phyloP scores from a whole-genome alignment of 2,888 invertebrate species.

The Pelosia muscerda region DNA sequence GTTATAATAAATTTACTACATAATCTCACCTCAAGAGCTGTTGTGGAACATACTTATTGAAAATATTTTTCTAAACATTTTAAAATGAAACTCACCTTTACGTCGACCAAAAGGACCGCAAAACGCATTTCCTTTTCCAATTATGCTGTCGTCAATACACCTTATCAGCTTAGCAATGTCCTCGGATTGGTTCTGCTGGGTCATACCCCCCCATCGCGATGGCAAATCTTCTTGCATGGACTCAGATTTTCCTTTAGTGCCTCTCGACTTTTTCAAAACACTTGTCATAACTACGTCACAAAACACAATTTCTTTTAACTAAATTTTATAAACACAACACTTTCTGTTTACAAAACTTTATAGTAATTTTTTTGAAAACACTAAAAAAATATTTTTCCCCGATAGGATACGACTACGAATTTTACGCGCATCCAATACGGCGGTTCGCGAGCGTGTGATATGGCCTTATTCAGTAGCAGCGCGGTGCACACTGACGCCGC shows the following conservation, averaged over 20 bases:
- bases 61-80: neutral
- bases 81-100: slow-evolving; percentile 88
- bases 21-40: neutral
- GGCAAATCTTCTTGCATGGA: slow-evolving; percentile 85
- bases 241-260: slow-evolving; percentile 83
- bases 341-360: slow-evolving; percentile 22
- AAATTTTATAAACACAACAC: slow-evolving; percentile 43
- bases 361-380: slow-evolving; percentile 35
- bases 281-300: slow-evolving; percentile 81
- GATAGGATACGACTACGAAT: slow-evolving; percentile 21
- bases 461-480: slow-evolving; percentile 28
- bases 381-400: slow-evolving; percentile 28
- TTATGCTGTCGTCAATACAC: slow-evolving; percentile 93
- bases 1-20: neutral
- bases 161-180: slow-evolving; percentile 91
- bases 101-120: slow-evolving; percentile 94
- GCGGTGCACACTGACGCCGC: slow-evolving; percentile 33
- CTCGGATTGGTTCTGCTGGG: slow-evolving; percentile 86
- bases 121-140: slow-evolving; percentile 93
- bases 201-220: slow-evolving; percentile 72
- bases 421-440: slow-evolving; percentile 42
- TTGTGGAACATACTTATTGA: neutral
- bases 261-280: slow-evolving; percentile 84
- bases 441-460: slow-evolving; percentile 37
- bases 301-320: slow-evolving; percentile 63